Evolutionary conservation across 2,888 invertebrate species (phyloP).

Genomic region (Torymus tubicola): DNA sequence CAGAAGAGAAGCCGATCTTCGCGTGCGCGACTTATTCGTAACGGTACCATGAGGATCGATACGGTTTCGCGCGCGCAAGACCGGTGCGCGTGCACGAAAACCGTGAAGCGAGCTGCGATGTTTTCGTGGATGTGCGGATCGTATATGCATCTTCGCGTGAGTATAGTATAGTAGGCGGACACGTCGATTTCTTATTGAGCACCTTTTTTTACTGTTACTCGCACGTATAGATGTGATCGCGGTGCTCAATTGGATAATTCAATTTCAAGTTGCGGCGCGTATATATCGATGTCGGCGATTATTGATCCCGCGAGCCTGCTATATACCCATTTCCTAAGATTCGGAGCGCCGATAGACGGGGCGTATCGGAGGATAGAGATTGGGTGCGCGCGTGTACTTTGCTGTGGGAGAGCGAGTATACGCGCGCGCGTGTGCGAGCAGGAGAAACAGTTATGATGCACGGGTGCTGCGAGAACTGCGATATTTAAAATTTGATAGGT

Average conservation of each 20-base stretch:
- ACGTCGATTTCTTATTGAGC: conserved; percentile 34
- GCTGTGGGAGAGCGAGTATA: neutral
- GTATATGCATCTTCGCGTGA: neutral
- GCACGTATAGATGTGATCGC: conserved; percentile 16
- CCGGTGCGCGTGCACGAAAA: conserved; percentile 41
- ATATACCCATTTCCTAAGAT: conserved; percentile 21
- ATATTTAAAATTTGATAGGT: conserved; percentile 19
- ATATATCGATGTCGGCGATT: conserved; percentile 14
- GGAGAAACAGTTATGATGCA: conserved; percentile 30
- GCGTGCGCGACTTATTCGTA: conserved; percentile 55
- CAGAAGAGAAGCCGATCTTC: conserved; percentile 38
- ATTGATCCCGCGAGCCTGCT: conserved; percentile 19
- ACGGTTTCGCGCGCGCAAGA: conserved; percentile 44
- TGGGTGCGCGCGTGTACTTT: conserved; percentile 9
- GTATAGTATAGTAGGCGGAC: neutral
- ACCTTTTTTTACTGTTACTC: conserved; percentile 45
- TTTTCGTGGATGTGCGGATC: conserved; percentile 2
- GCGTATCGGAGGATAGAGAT: neutral
- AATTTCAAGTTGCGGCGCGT: conserved; percentile 18
- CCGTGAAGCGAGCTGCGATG: conserved; percentile 17
- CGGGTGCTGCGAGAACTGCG: neutral
- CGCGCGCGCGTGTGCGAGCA: no score
- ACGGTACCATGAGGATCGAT: conserved; percentile 52
- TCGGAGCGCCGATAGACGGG: conserved; percentile 27
- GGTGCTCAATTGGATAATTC: conserved; percentile 33